Base-by-base conservation (phyloP, 2,888 invertebrate species). In the Xestia c-nigrum region DNA sequence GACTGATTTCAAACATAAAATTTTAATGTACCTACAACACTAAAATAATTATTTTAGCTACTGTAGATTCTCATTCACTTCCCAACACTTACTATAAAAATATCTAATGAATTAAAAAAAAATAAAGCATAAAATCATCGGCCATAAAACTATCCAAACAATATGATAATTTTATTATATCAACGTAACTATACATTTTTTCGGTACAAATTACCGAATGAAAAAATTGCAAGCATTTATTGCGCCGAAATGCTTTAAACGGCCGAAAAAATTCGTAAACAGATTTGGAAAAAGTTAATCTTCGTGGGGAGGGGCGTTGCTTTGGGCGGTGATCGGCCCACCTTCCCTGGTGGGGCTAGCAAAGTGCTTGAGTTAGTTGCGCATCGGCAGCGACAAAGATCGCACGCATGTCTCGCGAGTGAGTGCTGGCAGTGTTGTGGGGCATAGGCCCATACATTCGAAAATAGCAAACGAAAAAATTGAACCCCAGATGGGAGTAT, bases 401-500 rank as follows among this genome's bases (percentile, higher is more conserved):
- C 92, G 93, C 91, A 92, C 92, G 95, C 80, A 94, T 95, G 95
- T 89, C 82, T 84, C 93, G 94, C 89, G 94, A 92, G 95, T 94
- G 93, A 94, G 95, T 95, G 95, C 90, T 90, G 91, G 92, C 90
- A 93, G 96, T 96, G 96, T 90, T 93, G 96, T 96, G 96, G 96
- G 96, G 96, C 96, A 92, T 87, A 92, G 92, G 96, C 96, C 96
- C 95, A 94, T 92, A 93, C 94, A 94, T 95, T 96, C 95, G 94
- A 95, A 94, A 95, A 95, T 95, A 94, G 92, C 94, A 94, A 95
- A 95, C 96, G 94, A 94, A 94, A 96, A 94, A 94, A 96, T 96
- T 95, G 94, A 97, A 94, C 97, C 97, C 97, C 98, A 98, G 98
- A 98, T 98, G 98, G 98, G 98, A 98, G 98, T 98, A 97, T 98